Conservation (phyloP, 2,113 vertebrate species). For the Pseudorasbora parva region DNA sequence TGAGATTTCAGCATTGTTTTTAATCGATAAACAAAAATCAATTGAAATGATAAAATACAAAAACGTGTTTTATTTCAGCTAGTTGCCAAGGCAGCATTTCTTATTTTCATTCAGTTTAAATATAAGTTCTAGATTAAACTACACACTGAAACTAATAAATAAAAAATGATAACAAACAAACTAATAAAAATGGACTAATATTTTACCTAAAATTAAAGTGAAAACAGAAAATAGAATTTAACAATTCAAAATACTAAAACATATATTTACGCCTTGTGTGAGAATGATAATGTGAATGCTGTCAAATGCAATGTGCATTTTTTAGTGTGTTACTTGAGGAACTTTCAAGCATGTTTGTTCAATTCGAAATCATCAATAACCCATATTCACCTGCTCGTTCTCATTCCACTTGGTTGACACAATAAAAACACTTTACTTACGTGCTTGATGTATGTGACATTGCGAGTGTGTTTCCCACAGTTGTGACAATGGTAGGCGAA, state of each 20-base stretch:
- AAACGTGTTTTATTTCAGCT: neutral
- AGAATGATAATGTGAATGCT: neutral
- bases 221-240: neutral
- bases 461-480: constrained; percentile 47
- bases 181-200: no score
- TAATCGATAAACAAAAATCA: neutral
- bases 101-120: neutral
- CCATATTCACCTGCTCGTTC: neutral
- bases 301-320: neutral
- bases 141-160: neutral
- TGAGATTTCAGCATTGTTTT: neutral
- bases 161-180: neutral
- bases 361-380: neutral
- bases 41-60: neutral
- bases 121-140: neutral
- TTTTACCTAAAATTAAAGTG: no score
- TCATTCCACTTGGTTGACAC: neutral
- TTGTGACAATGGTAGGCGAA: constrained; percentile 26
- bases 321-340: neutral
- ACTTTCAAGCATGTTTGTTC: neutral
- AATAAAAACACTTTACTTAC: neutral
- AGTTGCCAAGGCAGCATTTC: neutral
- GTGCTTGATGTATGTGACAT: neutral
- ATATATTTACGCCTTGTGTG: neutral
- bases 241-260: neutral